A percentile compares a stretch with the other conserved stretches of the same genome.
phyloP scores from a whole-genome alignment of 2,888 invertebrate genomes.

The Meandrusa payeni region DNA sequence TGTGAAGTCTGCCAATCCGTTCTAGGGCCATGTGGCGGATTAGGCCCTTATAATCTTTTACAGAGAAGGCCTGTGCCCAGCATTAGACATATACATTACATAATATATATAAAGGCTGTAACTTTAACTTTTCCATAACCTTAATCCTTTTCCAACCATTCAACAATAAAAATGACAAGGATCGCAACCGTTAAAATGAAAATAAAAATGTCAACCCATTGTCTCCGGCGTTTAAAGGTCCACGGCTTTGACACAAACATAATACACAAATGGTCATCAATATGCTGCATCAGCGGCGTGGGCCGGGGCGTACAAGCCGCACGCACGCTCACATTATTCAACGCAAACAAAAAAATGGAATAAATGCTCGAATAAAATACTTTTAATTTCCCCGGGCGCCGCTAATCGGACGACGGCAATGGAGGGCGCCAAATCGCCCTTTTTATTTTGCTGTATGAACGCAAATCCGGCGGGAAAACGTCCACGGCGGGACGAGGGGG shows the following conservation, averaged over 20 bases:
- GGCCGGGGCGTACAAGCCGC: constrained; percentile 38
- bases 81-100: too few relatives aligned
- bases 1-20: too few relatives aligned
- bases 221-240: background rate
- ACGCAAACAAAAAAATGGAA: constrained; percentile 70
- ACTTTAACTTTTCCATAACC: too few relatives aligned
- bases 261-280: constrained; percentile 32
- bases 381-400: constrained; percentile 79
- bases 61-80: too few relatives aligned
- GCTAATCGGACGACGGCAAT: constrained; percentile 75
- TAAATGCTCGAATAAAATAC: constrained; percentile 77
- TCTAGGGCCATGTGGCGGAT: too few relatives aligned
- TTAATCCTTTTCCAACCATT: too few relatives aligned
- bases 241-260: constrained; percentile 12
- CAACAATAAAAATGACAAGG: too few relatives aligned
- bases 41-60: too few relatives aligned
- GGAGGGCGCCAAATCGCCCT: constrained; percentile 78
- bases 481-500: constrained; percentile 39
- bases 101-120: too few relatives aligned
- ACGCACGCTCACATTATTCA: constrained; percentile 57
- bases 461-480: constrained; percentile 77
- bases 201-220: constrained; percentile 6
- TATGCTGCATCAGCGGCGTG: constrained; percentile 31
- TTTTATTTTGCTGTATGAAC: constrained; percentile 77
- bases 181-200: background rate